These are phyloP conservation scores for Graptemys geographica DNA, from an alignment of 2,797 vertebrate species.

Conservation along the genomic window DNA sequence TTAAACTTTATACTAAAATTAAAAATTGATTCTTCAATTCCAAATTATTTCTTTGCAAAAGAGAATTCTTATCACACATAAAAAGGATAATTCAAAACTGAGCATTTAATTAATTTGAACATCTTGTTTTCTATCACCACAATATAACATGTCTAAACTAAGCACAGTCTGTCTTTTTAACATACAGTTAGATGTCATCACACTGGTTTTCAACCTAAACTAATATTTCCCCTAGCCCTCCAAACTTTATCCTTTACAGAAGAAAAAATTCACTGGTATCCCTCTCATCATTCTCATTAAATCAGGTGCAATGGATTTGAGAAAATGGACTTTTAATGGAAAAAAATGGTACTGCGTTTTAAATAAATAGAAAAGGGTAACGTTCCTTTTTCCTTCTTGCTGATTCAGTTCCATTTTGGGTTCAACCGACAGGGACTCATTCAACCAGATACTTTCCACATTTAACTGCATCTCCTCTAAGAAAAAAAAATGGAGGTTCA, in stretches of 20 bases:
- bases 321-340: fast-evolving
- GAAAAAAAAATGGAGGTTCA: neutral
- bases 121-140: neutral
- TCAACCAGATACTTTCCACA: neutral
- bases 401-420: neutral
- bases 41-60: neutral
- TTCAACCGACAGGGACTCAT: neutral
- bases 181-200: neutral
- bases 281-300: neutral
- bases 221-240: neutral
- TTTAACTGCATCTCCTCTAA: neutral
- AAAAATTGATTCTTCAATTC: neutral
- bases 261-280: neutral
- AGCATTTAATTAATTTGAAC: neutral
- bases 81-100: neutral
- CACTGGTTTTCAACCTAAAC: neutral
- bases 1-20: neutral
- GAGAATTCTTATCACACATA: neutral
- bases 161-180: neutral
- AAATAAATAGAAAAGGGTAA: neutral
- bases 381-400: neutral
- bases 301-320: neutral
- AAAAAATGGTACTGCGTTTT: neutral
- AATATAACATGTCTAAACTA: neutral
- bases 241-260: neutral